A percentile compares a stretch with the other conserved stretches of the same genome.
Conservation (phyloP, 2,797 vertebrate species). For the Chelidonichthys spinosus region DNA sequence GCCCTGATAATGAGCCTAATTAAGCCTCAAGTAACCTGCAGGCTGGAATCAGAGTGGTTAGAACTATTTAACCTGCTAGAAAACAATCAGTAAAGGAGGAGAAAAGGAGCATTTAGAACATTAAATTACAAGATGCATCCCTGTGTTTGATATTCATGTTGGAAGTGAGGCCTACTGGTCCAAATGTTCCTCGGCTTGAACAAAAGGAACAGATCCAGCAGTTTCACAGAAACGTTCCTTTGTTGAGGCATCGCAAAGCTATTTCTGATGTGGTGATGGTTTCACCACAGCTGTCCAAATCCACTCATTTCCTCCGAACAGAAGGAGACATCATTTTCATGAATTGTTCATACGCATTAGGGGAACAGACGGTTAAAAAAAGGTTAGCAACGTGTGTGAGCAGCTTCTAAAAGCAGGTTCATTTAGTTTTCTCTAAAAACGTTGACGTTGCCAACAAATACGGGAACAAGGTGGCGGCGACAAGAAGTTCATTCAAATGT, state of each 20-base stretch:
- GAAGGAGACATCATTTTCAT: slow-evolving; percentile 18
- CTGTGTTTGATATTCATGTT: not conserved
- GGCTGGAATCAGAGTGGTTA: not conserved
- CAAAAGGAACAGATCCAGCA: not conserved
- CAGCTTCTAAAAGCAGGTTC: slow-evolving; percentile 16
- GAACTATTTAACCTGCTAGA: not conserved
- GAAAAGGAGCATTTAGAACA: not conserved
- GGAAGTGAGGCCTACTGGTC: not conserved
- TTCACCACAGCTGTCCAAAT: slow-evolving; percentile 51
- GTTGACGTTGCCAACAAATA: not conserved
- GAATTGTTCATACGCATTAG: slow-evolving; percentile 31
- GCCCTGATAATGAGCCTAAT: not conserved
- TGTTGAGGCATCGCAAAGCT: not conserved
- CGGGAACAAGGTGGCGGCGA: not conserved
- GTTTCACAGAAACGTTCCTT: not conserved
- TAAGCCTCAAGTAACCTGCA: too few relatives aligned
- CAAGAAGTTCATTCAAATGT: slow-evolving; percentile 4
- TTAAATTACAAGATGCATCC: not conserved
- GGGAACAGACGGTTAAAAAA: not conserved
- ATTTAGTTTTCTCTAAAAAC: not conserved
- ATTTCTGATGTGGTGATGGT: slow-evolving; percentile 30
- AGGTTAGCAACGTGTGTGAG: not conserved
- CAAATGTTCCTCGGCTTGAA: not conserved
- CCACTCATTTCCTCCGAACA: slow-evolving; percentile 18
- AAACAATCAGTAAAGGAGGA: not conserved